Evolutionary conservation across 2,113 vertebrate genomes (phyloP).

Genomic region (Labrus mixtus): DNA sequence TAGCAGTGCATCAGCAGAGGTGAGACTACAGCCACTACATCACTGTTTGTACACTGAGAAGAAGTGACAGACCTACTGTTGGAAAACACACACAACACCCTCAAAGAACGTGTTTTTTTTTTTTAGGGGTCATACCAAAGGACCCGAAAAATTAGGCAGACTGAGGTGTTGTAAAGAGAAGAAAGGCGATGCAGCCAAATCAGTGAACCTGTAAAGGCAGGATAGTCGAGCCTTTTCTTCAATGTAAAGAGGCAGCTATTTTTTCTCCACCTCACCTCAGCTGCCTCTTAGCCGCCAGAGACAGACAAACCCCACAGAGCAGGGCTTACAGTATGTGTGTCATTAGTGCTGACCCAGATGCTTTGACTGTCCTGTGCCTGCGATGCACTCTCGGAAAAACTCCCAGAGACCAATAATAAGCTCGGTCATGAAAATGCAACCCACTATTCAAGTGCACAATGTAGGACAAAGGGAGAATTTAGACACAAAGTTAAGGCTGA

Average conservation of each 20-base stretch:
- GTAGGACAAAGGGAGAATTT: slow-evolving; percentile 35
- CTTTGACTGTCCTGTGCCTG: slow-evolving; percentile 65
- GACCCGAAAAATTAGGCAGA: not conserved
- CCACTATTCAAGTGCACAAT: slow-evolving; percentile 9
- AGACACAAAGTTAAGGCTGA: slow-evolving; percentile 18
- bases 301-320: slow-evolving; percentile 51
- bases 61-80: slow-evolving; percentile 30
- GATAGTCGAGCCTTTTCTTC: not conserved
- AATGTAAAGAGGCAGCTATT: slow-evolving; percentile 41
- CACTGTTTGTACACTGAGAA: slow-evolving; percentile 48
- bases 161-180: slow-evolving; percentile 1
- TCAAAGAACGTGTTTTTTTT: slow-evolving; percentile 18
- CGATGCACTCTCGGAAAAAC: slow-evolving; percentile 51
- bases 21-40: slow-evolving; percentile 65
- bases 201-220: slow-evolving; percentile 12
- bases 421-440: slow-evolving; percentile 8
- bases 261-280: slow-evolving; percentile 54
- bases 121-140: slow-evolving; percentile 1
- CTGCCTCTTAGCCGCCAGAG: slow-evolving; percentile 47
- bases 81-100: slow-evolving; percentile 1
- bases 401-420: slow-evolving; percentile 14
- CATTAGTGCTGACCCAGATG: slow-evolving; percentile 81
- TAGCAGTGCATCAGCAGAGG: slow-evolving; percentile 77
- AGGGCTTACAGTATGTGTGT: slow-evolving; percentile 67
- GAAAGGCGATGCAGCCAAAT: slow-evolving; percentile 17